These are phyloP conservation scores for Anoplopoma fimbria DNA, from an alignment of 2,113 vertebrate species.

Conservation along the genomic window DNA sequence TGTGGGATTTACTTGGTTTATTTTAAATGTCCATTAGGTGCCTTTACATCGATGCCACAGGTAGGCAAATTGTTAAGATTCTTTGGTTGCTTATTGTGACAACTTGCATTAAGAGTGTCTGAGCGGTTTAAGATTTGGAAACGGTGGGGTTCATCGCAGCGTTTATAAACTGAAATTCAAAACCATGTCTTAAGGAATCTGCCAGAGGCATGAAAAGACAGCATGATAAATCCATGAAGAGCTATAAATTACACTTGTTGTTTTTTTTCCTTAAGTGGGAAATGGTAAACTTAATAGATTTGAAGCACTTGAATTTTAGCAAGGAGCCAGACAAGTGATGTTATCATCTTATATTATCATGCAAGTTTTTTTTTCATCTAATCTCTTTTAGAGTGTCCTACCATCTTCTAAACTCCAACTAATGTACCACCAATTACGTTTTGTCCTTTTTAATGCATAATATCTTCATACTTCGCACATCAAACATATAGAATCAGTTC, in stretches of 20 bases:
- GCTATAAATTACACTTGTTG: neutral
- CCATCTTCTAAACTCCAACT: neutral
- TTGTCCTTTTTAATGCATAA: neutral
- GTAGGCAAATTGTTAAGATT: neutral
- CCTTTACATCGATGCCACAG: neutral
- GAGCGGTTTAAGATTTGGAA: neutral
- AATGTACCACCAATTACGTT: neutral
- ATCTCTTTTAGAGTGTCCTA: neutral
- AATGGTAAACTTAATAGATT: neutral
- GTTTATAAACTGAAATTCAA: constrained; percentile 10
- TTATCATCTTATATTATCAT: neutral
- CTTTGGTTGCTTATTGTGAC: neutral
- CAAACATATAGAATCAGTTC: neutral
- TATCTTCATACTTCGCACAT: neutral
- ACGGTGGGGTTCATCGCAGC: neutral
- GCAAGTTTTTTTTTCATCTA: neutral
- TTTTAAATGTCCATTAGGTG: constrained; percentile 6
- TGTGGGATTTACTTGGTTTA: neutral
- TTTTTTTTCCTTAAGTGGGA: neutral
- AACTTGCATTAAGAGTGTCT: neutral
- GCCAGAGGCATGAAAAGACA: neutral
- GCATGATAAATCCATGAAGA: neutral
- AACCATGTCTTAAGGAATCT: constrained; percentile 12
- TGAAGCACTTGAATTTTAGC: neutral
- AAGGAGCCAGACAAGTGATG: neutral